Percentiles rank a stretch among this genome's conserved stretches.
phyloP scores from a whole-genome alignment of 2,888 invertebrate species.

The Tetranychus piercei region DNA sequence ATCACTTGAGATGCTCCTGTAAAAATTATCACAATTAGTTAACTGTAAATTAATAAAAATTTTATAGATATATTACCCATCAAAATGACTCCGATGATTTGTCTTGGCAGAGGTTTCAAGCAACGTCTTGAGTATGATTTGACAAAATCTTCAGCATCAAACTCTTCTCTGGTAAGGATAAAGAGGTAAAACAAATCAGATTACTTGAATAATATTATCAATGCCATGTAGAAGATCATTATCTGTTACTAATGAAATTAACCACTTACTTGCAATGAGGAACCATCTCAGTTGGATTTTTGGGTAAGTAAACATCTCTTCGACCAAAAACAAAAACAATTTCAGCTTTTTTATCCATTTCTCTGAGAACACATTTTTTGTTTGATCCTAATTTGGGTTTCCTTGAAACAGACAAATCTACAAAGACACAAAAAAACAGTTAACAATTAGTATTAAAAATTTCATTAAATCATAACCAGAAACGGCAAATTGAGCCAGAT shows the following conservation, averaged over 20 bases:
- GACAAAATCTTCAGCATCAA: constrained; percentile 21
- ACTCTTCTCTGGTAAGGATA: constrained; percentile 19
- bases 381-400: constrained; percentile 2
- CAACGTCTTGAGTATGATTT: constrained; percentile 20
- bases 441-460: background rate
- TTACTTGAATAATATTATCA: background rate
- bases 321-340: constrained; percentile 19
- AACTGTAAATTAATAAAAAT: background rate
- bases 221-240: background rate
- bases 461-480: too few relatives aligned
- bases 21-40: constrained; percentile 2
- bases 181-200: background rate
- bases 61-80: constrained; percentile 2
- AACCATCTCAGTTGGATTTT: constrained; percentile 21
- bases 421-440: background rate
- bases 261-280: constrained; percentile 20
- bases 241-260: background rate
- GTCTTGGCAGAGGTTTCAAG: constrained; percentile 18
- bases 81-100: constrained; percentile 18
- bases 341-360: constrained; percentile 18
- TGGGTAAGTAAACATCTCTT: constrained; percentile 20
- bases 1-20: constrained; percentile 22
- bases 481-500: background rate
- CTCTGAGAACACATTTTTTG: constrained; percentile 17
- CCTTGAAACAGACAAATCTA: constrained; percentile 6